phyloP scores from a whole-genome alignment of 2,113 vertebrate genomes.

The Macquaria ambigua region DNA sequence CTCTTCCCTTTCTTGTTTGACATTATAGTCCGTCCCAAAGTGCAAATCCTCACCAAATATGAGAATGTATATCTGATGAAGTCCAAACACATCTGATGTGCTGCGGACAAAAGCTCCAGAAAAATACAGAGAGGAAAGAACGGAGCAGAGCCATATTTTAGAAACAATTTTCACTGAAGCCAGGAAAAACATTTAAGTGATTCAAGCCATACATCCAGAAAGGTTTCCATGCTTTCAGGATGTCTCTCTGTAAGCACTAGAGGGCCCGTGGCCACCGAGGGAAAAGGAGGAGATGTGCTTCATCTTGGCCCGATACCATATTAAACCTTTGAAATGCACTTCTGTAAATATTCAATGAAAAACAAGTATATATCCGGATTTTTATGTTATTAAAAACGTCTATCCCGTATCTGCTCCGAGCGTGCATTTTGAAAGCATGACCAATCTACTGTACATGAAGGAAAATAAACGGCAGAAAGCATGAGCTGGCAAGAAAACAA shows the following conservation, averaged over 20 bases:
- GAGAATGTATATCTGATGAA: slow-evolving; percentile 39
- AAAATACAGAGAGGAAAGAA: slow-evolving; percentile 41
- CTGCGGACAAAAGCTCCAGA: not conserved
- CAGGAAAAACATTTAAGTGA: slow-evolving; percentile 68
- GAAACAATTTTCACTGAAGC: slow-evolving; percentile 42
- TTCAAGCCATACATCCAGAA: slow-evolving; percentile 60
- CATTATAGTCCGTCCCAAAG: slow-evolving; percentile 48
- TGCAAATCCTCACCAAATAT: slow-evolving; percentile 44
- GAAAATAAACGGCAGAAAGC: slow-evolving; percentile 36
- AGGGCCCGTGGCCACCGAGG: slow-evolving; percentile 44
- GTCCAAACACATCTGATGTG: slow-evolving; percentile 39
- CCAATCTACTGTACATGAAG: not conserved
- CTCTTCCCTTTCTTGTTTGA: slow-evolving; percentile 43
- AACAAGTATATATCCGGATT: slow-evolving; percentile 30
- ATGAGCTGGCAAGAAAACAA: slow-evolving; percentile 30
- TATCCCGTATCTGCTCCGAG: slow-evolving; percentile 32
- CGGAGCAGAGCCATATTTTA: slow-evolving; percentile 61
- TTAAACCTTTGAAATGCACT: slow-evolving; percentile 58
- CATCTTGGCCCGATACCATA: slow-evolving; percentile 43
- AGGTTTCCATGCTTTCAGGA: slow-evolving; percentile 73
- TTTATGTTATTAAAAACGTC: slow-evolving; percentile 55
- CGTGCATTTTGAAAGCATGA: slow-evolving; percentile 28
- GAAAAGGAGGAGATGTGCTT: slow-evolving; percentile 57
- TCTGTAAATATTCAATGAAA: slow-evolving; percentile 55
- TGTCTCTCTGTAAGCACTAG: slow-evolving; percentile 48